Evolutionary conservation across 1,140 invertebrate genomes (phyloP).

Genomic region (Aradophagus sp.): DNA sequence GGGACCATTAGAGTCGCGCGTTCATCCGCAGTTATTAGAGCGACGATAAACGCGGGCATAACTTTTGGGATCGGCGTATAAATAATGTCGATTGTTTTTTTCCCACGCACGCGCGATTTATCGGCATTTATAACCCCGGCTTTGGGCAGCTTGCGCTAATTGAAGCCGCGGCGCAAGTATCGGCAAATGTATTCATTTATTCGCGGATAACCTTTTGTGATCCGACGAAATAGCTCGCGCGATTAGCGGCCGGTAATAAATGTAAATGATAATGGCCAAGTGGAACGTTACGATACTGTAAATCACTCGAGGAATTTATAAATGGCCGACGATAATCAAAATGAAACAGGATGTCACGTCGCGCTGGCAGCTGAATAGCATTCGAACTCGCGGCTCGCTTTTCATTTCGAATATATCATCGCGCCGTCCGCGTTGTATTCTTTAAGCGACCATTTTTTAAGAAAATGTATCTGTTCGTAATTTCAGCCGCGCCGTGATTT

Average conservation of each 20-base stretch:
- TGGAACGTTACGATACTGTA: constrained; percentile 53
- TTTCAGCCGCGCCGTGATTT: constrained; percentile 35
- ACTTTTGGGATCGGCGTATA: constrained; percentile 39
- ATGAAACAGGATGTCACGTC: constrained; percentile 58
- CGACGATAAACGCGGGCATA: constrained; percentile 28
- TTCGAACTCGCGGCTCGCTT: constrained; percentile 47
- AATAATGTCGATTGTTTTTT: constrained; percentile 48
- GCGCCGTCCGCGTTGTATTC: constrained; percentile 38
- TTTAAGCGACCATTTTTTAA: constrained; percentile 51
- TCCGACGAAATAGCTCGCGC: constrained; percentile 41
- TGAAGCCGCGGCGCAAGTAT: constrained; percentile 45
- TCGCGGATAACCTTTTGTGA: constrained; percentile 55
- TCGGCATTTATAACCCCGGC: constrained; percentile 39
- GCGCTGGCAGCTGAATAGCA: constrained; percentile 53
- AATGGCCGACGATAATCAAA: constrained; percentile 54
- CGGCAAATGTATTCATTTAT: constrained; percentile 51
- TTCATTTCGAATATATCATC: constrained; percentile 51
- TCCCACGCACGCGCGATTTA: constrained; percentile 32
- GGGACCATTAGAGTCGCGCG: constrained; percentile 14
- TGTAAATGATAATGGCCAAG: constrained; percentile 55
- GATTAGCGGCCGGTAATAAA: constrained; percentile 55
- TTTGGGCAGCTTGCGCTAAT: constrained; percentile 51
- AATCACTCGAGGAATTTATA: constrained; percentile 54
- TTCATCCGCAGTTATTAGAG: constrained; percentile 31
- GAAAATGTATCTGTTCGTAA: constrained; percentile 53